Percentiles rank a stretch among this genome's conserved stretches.
Evolutionary conservation across 2,888 invertebrate genomes (phyloP).

Genomic region (Minunthozetes semirufus): DNA sequence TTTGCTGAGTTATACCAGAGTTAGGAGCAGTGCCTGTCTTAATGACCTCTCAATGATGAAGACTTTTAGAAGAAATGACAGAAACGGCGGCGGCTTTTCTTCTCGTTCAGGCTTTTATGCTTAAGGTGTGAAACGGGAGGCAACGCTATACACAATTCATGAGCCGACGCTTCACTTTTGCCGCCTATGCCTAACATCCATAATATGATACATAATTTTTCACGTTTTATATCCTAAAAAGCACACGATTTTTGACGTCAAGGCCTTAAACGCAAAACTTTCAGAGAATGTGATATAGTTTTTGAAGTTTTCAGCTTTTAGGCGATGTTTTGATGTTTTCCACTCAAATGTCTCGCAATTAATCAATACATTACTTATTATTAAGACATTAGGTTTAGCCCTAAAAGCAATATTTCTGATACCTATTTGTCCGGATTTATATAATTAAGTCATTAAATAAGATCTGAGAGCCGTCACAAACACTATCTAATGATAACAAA

Average conservation of each 20-base stretch:
- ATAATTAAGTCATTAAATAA: conserved; percentile 27
- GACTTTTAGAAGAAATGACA: not conserved
- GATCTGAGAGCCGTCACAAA: not conserved
- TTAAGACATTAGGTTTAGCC: conserved; percentile 18
- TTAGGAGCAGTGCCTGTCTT: conserved; percentile 10
- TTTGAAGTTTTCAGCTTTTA: not conserved
- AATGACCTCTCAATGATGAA: conserved; percentile 22
- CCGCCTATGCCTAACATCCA: conserved; percentile 21
- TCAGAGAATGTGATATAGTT: conserved; percentile 5
- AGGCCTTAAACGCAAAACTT: not conserved
- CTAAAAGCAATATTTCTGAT: not conserved
- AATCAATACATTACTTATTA: conserved; percentile 10
- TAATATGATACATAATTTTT: conserved; percentile 17
- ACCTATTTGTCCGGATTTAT: not conserved
- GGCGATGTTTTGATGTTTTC: conserved; percentile 17
- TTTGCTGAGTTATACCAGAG: conserved; percentile 4
- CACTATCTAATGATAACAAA: not conserved
- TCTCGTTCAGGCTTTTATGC: conserved; percentile 15
- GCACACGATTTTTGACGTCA: not conserved
- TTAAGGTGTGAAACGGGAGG: conserved; percentile 30
- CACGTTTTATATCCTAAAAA: conserved; percentile 27
- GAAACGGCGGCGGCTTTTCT: conserved; percentile 15
- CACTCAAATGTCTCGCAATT: conserved; percentile 10
- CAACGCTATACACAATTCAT: conserved; percentile 25
- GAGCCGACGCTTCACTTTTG: conserved; percentile 8